Evolutionary conservation across 2,888 invertebrate species (phyloP).

Genomic region (Volucella bombylans): DNA sequence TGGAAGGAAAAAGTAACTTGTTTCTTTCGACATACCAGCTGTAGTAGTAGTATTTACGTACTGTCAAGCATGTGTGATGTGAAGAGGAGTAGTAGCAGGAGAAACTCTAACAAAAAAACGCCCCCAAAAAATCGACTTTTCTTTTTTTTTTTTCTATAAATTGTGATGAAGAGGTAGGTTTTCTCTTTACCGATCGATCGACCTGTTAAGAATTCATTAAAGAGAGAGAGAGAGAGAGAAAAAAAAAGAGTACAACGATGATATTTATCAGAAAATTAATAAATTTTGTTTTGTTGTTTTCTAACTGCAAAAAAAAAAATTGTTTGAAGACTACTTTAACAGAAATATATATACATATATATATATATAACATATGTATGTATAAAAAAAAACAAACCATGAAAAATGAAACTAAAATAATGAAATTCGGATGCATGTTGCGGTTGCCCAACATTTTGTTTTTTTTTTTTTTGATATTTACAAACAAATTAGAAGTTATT

Average conservation of each 20-base stretch:
- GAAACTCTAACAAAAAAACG: constrained; percentile 63
- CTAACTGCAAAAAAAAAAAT: constrained; percentile 40
- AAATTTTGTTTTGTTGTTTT: constrained; percentile 48
- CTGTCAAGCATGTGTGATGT: constrained; percentile 71
- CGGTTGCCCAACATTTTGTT: constrained; percentile 25
- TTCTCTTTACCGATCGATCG: constrained; percentile 52
- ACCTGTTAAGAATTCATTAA: constrained; percentile 74
- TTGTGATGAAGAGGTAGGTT: constrained; percentile 55
- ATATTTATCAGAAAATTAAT: constrained; percentile 66
- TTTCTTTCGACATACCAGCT: constrained; percentile 75
- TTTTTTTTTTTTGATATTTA: constrained; percentile 54
- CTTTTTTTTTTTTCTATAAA: constrained; percentile 34
- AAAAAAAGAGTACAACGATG: constrained; percentile 65
- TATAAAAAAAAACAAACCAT: constrained; percentile 40
- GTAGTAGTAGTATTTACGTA: constrained; percentile 66
- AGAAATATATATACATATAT: constrained; percentile 17
- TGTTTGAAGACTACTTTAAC: constrained; percentile 45
- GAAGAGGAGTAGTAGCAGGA: constrained; percentile 73
- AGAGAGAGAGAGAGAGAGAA: constrained; percentile 21
- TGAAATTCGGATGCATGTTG: constrained; percentile 57
- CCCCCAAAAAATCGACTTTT: constrained; percentile 45
- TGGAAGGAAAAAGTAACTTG: constrained; percentile 46
- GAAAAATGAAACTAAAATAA: constrained; percentile 24
- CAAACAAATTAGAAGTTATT: constrained; percentile 59
- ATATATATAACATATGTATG: constrained; percentile 4